Conservation (phyloP, 1,140 invertebrate species). For the Gryon sp. region DNA sequence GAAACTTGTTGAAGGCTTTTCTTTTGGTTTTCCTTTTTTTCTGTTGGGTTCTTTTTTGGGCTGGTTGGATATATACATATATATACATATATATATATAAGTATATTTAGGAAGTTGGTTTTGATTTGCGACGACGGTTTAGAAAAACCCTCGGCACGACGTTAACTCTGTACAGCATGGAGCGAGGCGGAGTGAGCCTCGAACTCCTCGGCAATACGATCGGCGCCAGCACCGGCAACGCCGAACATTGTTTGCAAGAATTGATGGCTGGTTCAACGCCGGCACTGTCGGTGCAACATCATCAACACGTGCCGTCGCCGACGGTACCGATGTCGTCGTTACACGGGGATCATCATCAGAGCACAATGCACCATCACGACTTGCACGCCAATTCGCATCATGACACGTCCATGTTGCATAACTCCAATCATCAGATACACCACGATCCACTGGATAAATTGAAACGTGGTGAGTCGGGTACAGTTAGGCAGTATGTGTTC, state of each 20-base stretch:
- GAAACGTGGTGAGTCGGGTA: constrained; percentile 86
- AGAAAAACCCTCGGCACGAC: constrained; percentile 79
- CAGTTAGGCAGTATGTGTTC: constrained; percentile 60
- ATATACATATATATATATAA: too few relatives aligned
- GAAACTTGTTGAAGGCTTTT: too few relatives aligned
- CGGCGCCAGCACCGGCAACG: constrained; percentile 83
- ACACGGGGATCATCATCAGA: constrained; percentile 76
- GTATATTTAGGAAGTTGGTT: too few relatives aligned
- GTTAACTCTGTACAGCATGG: constrained; percentile 79
- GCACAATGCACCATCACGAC: constrained; percentile 81
- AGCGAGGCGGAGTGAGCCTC: constrained; percentile 78
- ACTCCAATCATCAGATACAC: constrained; percentile 80
- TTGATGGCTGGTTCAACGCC: constrained; percentile 80
- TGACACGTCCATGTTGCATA: constrained; percentile 79
- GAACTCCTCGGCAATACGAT: constrained; percentile 80
- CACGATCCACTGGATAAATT: constrained; percentile 90
- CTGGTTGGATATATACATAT: too few relatives aligned
- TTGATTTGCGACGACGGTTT: too few relatives aligned
- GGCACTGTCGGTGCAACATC: constrained; percentile 79
- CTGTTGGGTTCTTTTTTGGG: too few relatives aligned
- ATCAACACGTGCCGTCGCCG: constrained; percentile 83
- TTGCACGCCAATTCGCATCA: constrained; percentile 81
- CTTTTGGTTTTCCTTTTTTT: too few relatives aligned
- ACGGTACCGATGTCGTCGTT: constrained; percentile 84
- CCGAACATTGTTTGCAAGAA: constrained; percentile 86